Base-by-base conservation (phyloP, 2,113 vertebrate species). In the Nannospalax galili region DNA sequence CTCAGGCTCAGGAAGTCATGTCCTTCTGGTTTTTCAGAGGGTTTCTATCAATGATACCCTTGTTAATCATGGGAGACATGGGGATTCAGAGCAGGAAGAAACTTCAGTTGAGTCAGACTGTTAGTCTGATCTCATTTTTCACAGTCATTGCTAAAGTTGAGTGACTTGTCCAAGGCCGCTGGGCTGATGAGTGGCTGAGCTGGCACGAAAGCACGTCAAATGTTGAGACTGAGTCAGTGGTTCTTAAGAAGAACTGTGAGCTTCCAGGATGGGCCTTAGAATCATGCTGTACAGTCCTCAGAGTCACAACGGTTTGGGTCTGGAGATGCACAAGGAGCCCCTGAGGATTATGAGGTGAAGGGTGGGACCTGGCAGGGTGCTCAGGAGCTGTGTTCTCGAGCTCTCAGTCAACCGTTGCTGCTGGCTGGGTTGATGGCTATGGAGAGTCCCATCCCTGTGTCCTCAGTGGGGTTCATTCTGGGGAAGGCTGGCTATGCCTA, bases 241-340 rank as follows among this genome's bases (percentile, higher is more conserved):
- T 9, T n/a, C 64, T 74, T 37, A 8, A 42, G 45, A 37, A 70
- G 70, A 90, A 70, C 73, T 30, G 20, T 30, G 48, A 72, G 93
- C 78, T 97, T 96, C 94, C 79, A 94, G 93, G 37, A 85, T 81
- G 84, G 77, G 81, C 77, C 96, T 95, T 26, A 60, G 26, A 67
- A 20, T 42, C 24, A 65, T 1, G 32, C 10, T 9, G 1, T 14
- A 15, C 19, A 22, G 60, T 35, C 65, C 56, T 91, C 82, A 20
- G 73, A 60, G 48, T 11, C 6, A 60, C 17, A 67, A 52, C n/a
- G 24, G 69, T 62, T 62, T 60, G 26, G 62, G 62, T 12, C 40
- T 37, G 32, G 78, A 62, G 67, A 56, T 35, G 32, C 4, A 37
- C 45, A 65, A 22, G 8, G 2, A 67, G 48, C 37, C 1, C 9